Conservation (phyloP, 2,888 invertebrate genomes). For the Cryptosula pallasiana region DNA sequence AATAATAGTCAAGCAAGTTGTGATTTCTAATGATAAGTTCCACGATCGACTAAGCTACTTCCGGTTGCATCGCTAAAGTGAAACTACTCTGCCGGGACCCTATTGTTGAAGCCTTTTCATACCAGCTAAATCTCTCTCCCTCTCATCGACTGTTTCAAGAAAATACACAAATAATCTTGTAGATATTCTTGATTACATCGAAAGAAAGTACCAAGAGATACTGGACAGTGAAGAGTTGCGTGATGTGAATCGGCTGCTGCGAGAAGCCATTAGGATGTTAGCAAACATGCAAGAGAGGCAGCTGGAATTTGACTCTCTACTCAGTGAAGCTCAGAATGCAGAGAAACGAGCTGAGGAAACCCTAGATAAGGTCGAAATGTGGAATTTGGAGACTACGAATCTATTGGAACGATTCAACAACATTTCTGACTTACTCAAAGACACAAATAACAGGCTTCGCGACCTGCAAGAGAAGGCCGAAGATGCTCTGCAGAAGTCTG, state of each 20-base stretch:
- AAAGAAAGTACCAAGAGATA: not conserved
- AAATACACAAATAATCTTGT: too few relatives aligned
- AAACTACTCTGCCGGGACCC: too few relatives aligned
- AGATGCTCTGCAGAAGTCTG: not conserved
- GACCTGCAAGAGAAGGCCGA: conserved; percentile 6
- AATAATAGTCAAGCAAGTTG: too few relatives aligned
- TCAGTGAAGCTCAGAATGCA: not conserved
- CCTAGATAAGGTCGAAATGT: not conserved
- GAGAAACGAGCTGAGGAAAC: not conserved
- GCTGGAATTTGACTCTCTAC: not conserved
- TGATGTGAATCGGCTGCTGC: not conserved
- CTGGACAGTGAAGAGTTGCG: conserved; percentile 4
- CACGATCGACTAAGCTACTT: too few relatives aligned
- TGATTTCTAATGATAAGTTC: too few relatives aligned
- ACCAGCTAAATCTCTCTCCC: too few relatives aligned
- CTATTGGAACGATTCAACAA: not conserved
- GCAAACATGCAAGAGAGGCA: conserved; percentile 17
- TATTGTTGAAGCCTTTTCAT: too few relatives aligned
- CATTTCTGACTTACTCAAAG: not conserved
- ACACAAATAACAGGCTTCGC: not conserved
- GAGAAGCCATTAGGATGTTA: conserved; percentile 3
- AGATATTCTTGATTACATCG: conserved; percentile 6
- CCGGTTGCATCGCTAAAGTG: too few relatives aligned
- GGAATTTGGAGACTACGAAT: not conserved
- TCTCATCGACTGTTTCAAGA: too few relatives aligned